These are phyloP conservation scores for Chionomys nivalis DNA, from an alignment of 2,113 vertebrate genomes.

Conservation along the genomic window DNA sequence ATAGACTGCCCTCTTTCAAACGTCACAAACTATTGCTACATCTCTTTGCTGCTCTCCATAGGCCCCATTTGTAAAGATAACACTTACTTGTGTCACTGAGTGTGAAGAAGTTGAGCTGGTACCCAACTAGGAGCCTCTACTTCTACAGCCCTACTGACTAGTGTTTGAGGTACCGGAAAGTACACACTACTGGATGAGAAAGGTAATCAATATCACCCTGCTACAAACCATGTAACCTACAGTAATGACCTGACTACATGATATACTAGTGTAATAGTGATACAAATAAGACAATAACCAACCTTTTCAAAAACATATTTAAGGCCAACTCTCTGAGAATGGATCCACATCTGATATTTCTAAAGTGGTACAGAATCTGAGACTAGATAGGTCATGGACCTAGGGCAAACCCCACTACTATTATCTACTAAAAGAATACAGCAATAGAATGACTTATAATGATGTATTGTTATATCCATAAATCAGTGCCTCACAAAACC, in stretches of 20 bases:
- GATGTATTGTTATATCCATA: neutral
- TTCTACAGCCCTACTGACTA: neutral
- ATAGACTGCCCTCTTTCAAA: neutral
- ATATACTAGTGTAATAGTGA: neutral
- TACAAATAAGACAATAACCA: neutral
- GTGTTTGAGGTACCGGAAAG: neutral
- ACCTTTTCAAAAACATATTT: neutral
- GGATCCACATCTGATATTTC: neutral
- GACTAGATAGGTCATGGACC: neutral
- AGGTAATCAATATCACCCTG: neutral
- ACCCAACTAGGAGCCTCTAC: neutral
- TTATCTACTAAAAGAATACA: neutral
- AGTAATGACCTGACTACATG: neutral
- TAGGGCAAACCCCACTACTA: neutral
- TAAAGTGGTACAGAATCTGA: neutral
- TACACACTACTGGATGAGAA: neutral
- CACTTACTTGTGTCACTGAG: neutral
- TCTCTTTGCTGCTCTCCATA: neutral
- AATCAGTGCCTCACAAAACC: neutral
- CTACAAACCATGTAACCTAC: neutral
- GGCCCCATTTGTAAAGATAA: neutral
- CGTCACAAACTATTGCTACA: too few relatives aligned
- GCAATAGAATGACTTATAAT: neutral
- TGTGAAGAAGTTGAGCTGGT: neutral
- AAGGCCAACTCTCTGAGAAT: neutral